Base-by-base conservation (phyloP, 2,797 vertebrate species). In the Chiroxiphia lanceolata region DNA sequence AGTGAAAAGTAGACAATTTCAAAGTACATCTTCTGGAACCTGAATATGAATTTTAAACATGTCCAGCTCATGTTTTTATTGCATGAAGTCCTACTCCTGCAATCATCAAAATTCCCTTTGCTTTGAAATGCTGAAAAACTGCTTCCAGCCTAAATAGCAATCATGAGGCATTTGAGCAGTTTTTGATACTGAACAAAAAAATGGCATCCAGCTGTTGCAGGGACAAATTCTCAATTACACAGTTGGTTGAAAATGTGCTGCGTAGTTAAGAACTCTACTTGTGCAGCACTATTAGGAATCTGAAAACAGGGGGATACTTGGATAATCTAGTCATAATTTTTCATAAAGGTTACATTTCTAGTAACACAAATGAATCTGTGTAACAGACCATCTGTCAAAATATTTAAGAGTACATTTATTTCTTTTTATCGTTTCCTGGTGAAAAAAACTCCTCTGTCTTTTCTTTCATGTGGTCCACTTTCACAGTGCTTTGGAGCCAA, bases 201-300 rank as follows among this genome's bases (percentile, higher is more conserved):
- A 86, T 54, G 87, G 71, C 79, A 97, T 93, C 71, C 76, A 95
- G 95, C 56, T 96, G 81, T 83, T 94, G 60, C 47, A 94, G 76
- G 64, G 81, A 96, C 63, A 94, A 90, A 65, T 88, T 97, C 93
- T 93, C 81, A 97, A 78, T 97, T 97, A 97, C 95, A 97, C 57
- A 91, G 71, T 92, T 97, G 81, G 63, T 56, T 97, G 92, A 95
- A 93, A 96, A 96, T 63, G 74, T 1, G 7, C 54, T 16, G 17
- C 0, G 1, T 8, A 72, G 42, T 63, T 83, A 80, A 79, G 59
- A 29, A 69, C n/a, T 59, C 33, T 67, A 78, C 50, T 45, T 45
- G 7, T 68, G 38, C 54, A 47, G 22, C 8, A 78, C n/a, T 69
- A 71, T 15, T 56, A 57, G 19, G 60, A 26, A 61, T 50, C 48